phyloP scores from a whole-genome alignment of 2,113 vertebrate genomes.

The Mormyrus iriodes region DNA sequence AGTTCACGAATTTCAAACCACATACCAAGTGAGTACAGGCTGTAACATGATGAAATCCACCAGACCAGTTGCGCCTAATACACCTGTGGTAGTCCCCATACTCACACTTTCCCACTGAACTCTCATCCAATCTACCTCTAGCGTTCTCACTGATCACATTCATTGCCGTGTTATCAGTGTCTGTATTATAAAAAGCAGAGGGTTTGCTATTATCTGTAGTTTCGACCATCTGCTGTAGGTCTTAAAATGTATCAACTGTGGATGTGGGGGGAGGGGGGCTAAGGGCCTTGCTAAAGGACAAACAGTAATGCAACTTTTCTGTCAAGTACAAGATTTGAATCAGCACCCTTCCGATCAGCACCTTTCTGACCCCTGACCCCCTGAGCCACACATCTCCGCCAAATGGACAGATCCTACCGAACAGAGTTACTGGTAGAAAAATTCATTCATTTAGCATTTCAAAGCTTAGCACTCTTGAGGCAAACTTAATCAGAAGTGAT shows the following conservation, averaged over 20 bases:
- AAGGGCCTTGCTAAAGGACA: too few species aligned
- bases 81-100: neutral
- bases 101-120: neutral
- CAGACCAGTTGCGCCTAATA: neutral
- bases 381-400: neutral
- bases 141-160: neutral
- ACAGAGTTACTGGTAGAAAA: neutral
- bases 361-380: neutral
- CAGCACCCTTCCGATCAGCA: too few species aligned
- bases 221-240: too few species aligned
- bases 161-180: neutral
- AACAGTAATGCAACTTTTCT: too few species aligned
- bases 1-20: neutral
- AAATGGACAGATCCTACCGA: neutral
- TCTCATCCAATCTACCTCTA: neutral
- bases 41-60: neutral
- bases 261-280: too few species aligned
- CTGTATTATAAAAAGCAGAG: neutral
- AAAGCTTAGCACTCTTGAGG: neutral
- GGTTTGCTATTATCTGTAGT: too few species aligned
- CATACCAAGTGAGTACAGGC: neutral
- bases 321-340: too few species aligned
- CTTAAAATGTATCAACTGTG: too few species aligned
- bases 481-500: neutral
- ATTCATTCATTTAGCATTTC: neutral